Conservation (phyloP, 1,140 invertebrate species). For the Carcinoscorpius rotundicauda region DNA sequence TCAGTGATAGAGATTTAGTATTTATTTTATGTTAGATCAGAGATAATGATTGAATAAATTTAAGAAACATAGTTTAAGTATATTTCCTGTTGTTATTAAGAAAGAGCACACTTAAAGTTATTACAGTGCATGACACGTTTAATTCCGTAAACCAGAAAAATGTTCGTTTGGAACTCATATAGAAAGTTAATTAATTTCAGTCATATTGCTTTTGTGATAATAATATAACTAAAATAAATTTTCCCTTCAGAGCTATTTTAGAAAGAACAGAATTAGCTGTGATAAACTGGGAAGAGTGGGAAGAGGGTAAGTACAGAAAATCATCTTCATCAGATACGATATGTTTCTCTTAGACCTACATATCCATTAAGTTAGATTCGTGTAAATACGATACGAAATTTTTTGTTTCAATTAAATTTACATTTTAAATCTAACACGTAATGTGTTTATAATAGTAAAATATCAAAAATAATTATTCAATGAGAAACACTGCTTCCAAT, state of each 20-base stretch:
- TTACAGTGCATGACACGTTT: background rate
- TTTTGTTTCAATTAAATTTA: too few relatives aligned
- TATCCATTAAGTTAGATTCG: too few relatives aligned
- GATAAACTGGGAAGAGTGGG: slow-evolving; percentile 42
- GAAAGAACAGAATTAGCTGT: slow-evolving; percentile 39
- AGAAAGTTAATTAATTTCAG: background rate
- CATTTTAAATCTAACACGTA: too few relatives aligned
- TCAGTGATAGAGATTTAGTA: too few relatives aligned
- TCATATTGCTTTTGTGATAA: slow-evolving; percentile 3
- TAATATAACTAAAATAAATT: slow-evolving; percentile 6
- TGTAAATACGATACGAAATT: too few relatives aligned
- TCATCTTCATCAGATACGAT: too few relatives aligned
- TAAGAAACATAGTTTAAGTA: background rate
- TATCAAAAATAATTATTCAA: too few relatives aligned
- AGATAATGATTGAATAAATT: too few relatives aligned
- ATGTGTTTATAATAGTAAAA: too few relatives aligned
- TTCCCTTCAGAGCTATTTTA: slow-evolving; percentile 37
- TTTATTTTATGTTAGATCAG: too few relatives aligned
- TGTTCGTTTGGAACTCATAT: background rate
- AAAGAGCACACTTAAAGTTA: background rate
- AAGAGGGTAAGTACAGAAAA: slow-evolving; percentile 30
- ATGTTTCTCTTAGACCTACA: too few relatives aligned
- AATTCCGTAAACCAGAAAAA: background rate
- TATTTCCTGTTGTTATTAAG: background rate
- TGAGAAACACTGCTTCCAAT: too few relatives aligned